Evolutionary conservation across 2,113 vertebrate species (phyloP), one percentile per base, ranked within the genome.

Genomic region (Carassius gibelio): DNA sequence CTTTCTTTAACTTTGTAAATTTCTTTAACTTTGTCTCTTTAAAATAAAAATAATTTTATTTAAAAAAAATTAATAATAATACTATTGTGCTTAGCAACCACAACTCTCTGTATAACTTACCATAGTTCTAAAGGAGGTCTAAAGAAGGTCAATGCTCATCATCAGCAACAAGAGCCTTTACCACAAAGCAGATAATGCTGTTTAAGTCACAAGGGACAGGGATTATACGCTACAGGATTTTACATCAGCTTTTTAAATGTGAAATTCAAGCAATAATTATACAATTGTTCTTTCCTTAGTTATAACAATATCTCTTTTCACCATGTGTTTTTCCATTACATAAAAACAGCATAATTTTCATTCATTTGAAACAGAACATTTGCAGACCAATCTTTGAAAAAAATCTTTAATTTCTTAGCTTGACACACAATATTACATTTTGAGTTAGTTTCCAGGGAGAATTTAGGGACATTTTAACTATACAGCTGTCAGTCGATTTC

Each of bases 121-220:
- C 57, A 45, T 10, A n/a, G 13, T 23, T 75, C 36, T 45, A 66
- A 52, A 57, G 75, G 19, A 57, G 62, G 77, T 68, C 85, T 45
- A 66, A 52, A 57, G 75, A 14, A 57, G 62, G 77, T 68, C 85
- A 62, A 8, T 52, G 68, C 17, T 77, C n/a, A 86, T 84, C 81
- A 86, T 48, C 42, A 50, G 34, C 52, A 62, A 76, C 82, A 36
- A 52, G 50, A 36, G 8, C 11, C 71, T 48, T 74, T 11, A 74
- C 14, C n/a, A 50, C 45, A 13, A 8, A 48, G 9, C 30, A 45
- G 21, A 57, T 0, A 57, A 15, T 57, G 66, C 14, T 71, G 36
- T 42, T 36, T 59, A 55, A 36, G 38, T 36, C 19, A 19, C 9
- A 59, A 57, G 52, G 17, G 57, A 4, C 14, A 34, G 3, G 26